Conservation (phyloP, 2,113 vertebrate genomes). For the Melanerpes aurifrons region DNA sequence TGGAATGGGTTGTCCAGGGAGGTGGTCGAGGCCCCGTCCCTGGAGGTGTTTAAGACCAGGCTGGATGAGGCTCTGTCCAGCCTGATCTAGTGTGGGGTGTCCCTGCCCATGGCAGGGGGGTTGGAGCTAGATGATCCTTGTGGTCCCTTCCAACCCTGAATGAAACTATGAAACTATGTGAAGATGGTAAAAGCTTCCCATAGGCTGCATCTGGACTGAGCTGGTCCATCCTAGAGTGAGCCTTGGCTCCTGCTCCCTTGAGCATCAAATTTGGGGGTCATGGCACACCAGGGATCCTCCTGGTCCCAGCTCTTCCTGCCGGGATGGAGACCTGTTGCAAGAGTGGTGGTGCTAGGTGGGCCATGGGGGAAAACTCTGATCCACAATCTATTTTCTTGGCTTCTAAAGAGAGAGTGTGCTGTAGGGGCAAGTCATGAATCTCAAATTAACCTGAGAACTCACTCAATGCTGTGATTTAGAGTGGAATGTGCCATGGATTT, state of each 20-base stretch:
- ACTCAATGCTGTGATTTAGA: not conserved
- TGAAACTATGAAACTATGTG: too few species aligned
- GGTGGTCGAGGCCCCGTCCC: too few species aligned
- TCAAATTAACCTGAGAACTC: not conserved
- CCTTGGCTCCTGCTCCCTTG: not conserved
- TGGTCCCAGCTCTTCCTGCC: not conserved
- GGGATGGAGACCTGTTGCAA: not conserved
- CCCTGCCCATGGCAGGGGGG: too few species aligned
- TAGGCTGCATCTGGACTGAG: not conserved
- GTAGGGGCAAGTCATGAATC: not conserved
- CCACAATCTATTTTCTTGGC: not conserved
- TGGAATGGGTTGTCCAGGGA: too few species aligned
- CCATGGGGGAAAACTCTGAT: rapidly evolving
- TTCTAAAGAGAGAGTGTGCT: not conserved
- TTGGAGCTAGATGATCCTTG: too few species aligned
- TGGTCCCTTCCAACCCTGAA: too few species aligned
- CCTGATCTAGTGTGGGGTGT: too few species aligned
- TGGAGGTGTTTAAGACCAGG: too few species aligned
- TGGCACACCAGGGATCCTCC: not conserved
- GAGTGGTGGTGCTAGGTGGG: not conserved
- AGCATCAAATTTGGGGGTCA: not conserved
- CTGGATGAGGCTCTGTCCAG: too few species aligned
- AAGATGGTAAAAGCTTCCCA: not conserved
- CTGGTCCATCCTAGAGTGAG: not conserved
- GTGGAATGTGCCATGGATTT: not conserved